Percentiles rank a stretch among this genome's conserved stretches.
Evolutionary conservation across 2,797 vertebrate genomes (phyloP).

Genomic region (Mormyrus hasselquistii): DNA sequence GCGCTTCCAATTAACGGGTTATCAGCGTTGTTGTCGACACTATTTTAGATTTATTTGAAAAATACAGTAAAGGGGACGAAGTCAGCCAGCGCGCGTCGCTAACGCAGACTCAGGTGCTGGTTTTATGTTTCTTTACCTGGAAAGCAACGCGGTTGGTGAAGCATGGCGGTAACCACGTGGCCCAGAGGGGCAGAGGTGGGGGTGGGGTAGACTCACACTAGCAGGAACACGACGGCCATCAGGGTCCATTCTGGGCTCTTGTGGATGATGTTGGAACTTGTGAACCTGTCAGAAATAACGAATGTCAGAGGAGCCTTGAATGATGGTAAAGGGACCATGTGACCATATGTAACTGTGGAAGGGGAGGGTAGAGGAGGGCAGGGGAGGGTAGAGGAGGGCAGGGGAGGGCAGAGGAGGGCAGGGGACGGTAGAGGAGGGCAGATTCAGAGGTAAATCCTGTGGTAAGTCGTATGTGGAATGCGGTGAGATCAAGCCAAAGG

Average conservation of each 20-base stretch:
- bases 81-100: background rate
- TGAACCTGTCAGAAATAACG: constrained; percentile 49
- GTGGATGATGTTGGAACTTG: constrained; percentile 64
- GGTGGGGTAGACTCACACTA: constrained; percentile 54
- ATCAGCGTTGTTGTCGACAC: background rate
- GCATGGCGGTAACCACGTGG: background rate
- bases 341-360: constrained; percentile 23
- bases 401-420: too few relatives aligned
- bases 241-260: constrained; percentile 65
- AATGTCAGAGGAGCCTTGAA: background rate
- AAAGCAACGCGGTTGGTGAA: background rate
- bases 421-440: too few relatives aligned
- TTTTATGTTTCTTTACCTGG: background rate
- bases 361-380: too few relatives aligned
- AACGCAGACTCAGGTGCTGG: background rate
- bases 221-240: constrained; percentile 59
- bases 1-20: background rate
- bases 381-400: background rate
- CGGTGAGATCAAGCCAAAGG: background rate
- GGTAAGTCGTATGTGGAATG: background rate
- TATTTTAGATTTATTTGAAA: background rate
- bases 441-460: background rate
- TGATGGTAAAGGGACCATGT: constrained; percentile 31
- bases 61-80: background rate
- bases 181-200: background rate